These are phyloP conservation scores for Vulpes vulpes DNA, from an alignment of 2,113 vertebrate species.

Conservation along the genomic window DNA sequence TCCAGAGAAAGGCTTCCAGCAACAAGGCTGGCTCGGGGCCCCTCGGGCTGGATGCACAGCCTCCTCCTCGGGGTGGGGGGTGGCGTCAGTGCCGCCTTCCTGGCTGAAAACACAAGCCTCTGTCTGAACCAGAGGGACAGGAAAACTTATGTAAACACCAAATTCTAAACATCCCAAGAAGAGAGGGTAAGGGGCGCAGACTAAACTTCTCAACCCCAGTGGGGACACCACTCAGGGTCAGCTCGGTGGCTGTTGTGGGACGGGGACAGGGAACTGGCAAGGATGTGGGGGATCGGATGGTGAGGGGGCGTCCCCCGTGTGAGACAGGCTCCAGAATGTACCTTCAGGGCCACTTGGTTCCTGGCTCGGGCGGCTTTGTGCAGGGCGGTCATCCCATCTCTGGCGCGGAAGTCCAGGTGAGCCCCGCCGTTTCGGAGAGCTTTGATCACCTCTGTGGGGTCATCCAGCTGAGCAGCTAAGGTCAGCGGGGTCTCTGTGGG, in stretches of 20 bases:
- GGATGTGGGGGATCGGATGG: not conserved
- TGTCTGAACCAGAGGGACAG: not conserved
- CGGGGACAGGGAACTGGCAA: not conserved
- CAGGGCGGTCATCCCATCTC: slow-evolving; percentile 95
- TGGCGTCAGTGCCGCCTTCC: not conserved
- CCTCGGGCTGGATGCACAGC: not conserved
- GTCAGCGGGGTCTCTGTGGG: slow-evolving; percentile 94
- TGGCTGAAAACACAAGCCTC: not conserved
- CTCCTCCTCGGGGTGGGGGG: not conserved
- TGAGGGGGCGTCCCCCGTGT: rapidly evolving
- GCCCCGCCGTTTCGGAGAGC: slow-evolving; percentile 94
- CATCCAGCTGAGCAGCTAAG: slow-evolving; percentile 92
- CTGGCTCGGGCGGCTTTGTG: slow-evolving; percentile 95
- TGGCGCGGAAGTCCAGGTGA: slow-evolving; percentile 96
- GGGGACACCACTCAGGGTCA: rapidly evolving
- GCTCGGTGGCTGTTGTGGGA: rapidly evolving
- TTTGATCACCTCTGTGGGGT: slow-evolving; percentile 92
- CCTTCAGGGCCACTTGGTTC: slow-evolving; percentile 93
- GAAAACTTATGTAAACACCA: not conserved
- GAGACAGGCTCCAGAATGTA: slow-evolving; percentile 64
- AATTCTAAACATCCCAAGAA: not conserved
- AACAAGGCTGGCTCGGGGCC: not conserved
- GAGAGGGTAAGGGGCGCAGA: not conserved
- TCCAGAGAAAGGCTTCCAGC: not conserved
- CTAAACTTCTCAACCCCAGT: not conserved